Base-by-base conservation (phyloP, 2,797 vertebrate species). In the Hippocampus kuda region DNA sequence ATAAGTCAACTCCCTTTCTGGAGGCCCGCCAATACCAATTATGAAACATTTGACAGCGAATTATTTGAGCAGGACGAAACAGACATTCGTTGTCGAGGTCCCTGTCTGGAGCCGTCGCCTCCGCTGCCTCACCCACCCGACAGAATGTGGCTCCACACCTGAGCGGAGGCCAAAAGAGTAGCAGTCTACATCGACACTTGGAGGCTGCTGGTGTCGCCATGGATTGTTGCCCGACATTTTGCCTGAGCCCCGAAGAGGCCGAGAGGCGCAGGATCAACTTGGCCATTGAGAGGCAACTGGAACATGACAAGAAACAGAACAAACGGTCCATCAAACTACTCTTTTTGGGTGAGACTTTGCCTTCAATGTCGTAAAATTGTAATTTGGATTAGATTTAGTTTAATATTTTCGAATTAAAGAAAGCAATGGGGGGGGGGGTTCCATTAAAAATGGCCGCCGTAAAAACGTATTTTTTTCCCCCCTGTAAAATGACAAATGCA, bases 141-240 rank as follows among this genome's bases (percentile, higher is more conserved):
- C 65, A 81, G 81, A 86, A 84, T 86, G 84, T 75, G 77, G 82
- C 80, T 83, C 27, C 72, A 75, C 75, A 88, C 81, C 84, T 82
- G 79, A 81, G 77, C 80, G 24, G 18, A 22, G 6, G 30, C 27
- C 59, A 2, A 34, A 34, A 34, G 15, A 30, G 57, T 60, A 38
- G 7, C 34, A 38, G 59, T 18, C 59, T 13, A 9, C 24, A 88
- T 84, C 85, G 34, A 79, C 79, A 82, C 77, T 80, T 70, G 68
- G 79, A 78, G 65, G 78, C n/a, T 24, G 22, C 41, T 12, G 34
- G 24, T 24, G 13, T 26, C 44, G 26, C 63, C n/a, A 93, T 93
- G 94, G 87, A 83, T 1, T 94, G 94, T 83, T 94, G 93, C 75
- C 18, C 90, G 93, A 86, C 83, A 1, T 93, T 93, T 83, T 94